Evolutionary conservation across 2,888 invertebrate genomes (phyloP), one percentile per base, ranked within the genome.

Genomic region (Netelia virgata): DNA sequence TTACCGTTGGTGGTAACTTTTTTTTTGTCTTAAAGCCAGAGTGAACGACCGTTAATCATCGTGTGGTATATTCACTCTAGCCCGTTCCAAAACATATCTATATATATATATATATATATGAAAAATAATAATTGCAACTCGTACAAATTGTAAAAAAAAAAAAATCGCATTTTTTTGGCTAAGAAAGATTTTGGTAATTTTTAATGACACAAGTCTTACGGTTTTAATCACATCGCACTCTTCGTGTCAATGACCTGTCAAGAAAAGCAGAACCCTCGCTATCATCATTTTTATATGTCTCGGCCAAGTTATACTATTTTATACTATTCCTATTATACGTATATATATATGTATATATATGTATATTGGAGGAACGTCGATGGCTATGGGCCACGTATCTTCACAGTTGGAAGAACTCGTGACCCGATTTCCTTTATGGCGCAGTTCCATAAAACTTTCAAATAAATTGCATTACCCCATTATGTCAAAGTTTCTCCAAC

Each of bases 401-500:
- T 87, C 84, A 88, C 86, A 87, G 87, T 87, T 83, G 86, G 84
- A 87, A 86, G 83, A 87, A 89, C 83, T 84, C 84, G 85, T 88
- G 89, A 88, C 89, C 89, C 86, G 86, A 86, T 89, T 89, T 85
- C 86, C 82, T 89, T 88, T 88, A 88, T 86, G 87, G 86, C 87
- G 87, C 85, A 85, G 86, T 89, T 89, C 87, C 89, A 87, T 88
- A 85, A 89, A 88, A 89, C 78, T 88, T 89, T 89, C 83, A 83
- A 87, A 88, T 89, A 89, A 89, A 89, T 89, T 89, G 86, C 88
- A 88, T 88, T 89, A 85, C 82, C 80, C 85, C 73, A 86, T 87
- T 83, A 85, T 86, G 74, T 84, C 80, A 79, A 87, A 86, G 75
- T 82, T 83, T 82, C 70, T 53, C 55, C 72, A 47, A 55, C 72